Evolutionary conservation across 1,140 invertebrate species (phyloP), one percentile per base, ranked within the genome.

Genomic region (Brachystomella parvula): DNA sequence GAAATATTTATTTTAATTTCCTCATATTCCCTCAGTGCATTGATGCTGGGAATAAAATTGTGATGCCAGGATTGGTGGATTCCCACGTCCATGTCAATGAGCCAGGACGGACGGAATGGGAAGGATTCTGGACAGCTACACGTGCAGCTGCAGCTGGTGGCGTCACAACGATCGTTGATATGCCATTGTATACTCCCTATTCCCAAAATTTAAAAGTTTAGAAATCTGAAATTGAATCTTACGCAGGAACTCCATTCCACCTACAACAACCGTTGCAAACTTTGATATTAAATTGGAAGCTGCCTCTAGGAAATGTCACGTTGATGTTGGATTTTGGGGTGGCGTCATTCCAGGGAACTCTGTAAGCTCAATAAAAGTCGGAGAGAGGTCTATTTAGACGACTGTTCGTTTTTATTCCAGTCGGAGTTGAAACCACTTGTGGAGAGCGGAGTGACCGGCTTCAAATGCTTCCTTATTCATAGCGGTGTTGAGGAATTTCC

Each of bases 51-150:
- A 77, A 83, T 47, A 68, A 79, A 47, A 78, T 86, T 1, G 65
- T 89, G 24, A 84, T 94, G 80, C 85, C 91, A 15, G 92, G 88
- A 24, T 78, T 94, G 1, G 89, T 95, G 47, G 92, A 94, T 78
- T 84, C 90, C 0, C 91, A 94, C 75, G 90, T 94, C 0, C 90
- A 94, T 74, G 82, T 94, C 2, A 86, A 92, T 71, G 91, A 94
- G 76, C 92, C 91, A 1, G 92, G 92, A 0, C 78, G 85, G 21
- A 85, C 82, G 0, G 81, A 84, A 15, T 87, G 85, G 85, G 87
- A 89, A 77, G 86, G 86, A 3, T 89, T 85, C 78, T 76, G 76
- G 1, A 83, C 84, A 1, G 87, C 86, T 15, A 89, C 87, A 9
- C 79, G 77, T 71, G 86, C 87, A 3, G 87, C 87, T 1, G 86